Percentiles rank a stretch among this genome's conserved stretches.
phyloP scores from a whole-genome alignment of 2,113 vertebrate genomes.

The Zosterops lateralis region DNA sequence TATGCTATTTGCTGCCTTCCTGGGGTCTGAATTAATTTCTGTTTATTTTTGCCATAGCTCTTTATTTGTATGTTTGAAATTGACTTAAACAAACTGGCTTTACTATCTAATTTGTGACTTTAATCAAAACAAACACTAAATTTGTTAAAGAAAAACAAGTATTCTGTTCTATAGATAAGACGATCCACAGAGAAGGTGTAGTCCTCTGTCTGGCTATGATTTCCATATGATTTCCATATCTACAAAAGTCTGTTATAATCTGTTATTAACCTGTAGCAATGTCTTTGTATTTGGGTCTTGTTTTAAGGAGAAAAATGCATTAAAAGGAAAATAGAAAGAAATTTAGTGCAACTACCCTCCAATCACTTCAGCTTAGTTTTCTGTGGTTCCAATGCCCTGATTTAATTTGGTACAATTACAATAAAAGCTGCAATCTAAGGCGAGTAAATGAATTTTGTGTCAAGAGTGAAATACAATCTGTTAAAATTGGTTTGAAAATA shows the following conservation, averaged over 20 bases:
- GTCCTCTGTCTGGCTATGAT: not conserved
- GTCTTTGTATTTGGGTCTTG: not conserved
- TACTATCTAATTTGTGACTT: not conserved
- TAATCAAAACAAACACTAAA: not conserved
- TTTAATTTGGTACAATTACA: conserved; percentile 70
- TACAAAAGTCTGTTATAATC: not conserved
- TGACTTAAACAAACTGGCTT: not conserved
- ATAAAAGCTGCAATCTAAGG: conserved; percentile 66
- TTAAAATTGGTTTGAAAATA: conserved; percentile 77
- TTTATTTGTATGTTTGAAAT: not conserved
- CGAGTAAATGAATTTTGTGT: conserved; percentile 70
- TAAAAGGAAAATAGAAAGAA: not conserved
- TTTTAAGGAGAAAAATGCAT: not conserved
- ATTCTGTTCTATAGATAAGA: not conserved
- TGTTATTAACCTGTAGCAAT: not conserved
- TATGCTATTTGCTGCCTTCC: not conserved
- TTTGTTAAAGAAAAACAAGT: not conserved
- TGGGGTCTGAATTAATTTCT: not conserved
- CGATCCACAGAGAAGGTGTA: not conserved
- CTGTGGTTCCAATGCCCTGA: not conserved
- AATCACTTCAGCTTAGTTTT: conserved; percentile 28
- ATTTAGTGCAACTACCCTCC: not conserved
- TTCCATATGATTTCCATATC: not conserved
- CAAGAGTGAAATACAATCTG: conserved; percentile 76
- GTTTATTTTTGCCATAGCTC: not conserved